Percentiles rank a stretch among this genome's conserved stretches.
phyloP scores from a whole-genome alignment of 2,888 invertebrate genomes.

The Ectemnius continuus region DNA sequence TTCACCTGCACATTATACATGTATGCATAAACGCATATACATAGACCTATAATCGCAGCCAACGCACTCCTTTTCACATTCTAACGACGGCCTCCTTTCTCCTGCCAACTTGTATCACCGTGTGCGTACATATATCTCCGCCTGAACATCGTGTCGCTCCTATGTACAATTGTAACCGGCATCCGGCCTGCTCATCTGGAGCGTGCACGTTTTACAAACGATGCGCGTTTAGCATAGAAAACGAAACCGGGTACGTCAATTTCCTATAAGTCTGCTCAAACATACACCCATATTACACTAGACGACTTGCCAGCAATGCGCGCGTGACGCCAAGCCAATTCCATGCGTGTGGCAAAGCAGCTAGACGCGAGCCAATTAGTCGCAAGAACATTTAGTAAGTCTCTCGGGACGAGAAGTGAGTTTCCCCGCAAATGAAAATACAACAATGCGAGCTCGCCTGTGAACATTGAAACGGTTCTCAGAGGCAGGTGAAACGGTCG shows the following conservation, averaged over 20 bases:
- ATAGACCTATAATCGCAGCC: constrained; percentile 53
- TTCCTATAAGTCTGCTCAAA: constrained; percentile 32
- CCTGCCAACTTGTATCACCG: constrained; percentile 16
- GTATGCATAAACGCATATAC: constrained; percentile 18
- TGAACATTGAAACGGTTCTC: neutral
- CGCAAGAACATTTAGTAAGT: too few relatives aligned
- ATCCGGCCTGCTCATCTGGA: neutral
- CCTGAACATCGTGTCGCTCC: constrained; percentile 7
- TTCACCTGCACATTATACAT: constrained; percentile 22
- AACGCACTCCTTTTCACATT: constrained; percentile 43
- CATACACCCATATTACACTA: constrained; percentile 30
- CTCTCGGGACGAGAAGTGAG: neutral
- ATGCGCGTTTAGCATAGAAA: neutral
- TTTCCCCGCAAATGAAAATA: neutral
- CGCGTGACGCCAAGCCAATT: constrained; percentile 55
- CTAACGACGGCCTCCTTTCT: neutral
- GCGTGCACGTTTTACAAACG: constrained; percentile 14
- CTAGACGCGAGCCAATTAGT: constrained; percentile 18
- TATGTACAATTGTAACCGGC: constrained; percentile 44
- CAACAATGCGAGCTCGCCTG: neutral
- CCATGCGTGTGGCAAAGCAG: constrained; percentile 42
- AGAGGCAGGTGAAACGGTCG: neutral
- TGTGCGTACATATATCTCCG: constrained; percentile 1
- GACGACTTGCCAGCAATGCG: constrained; percentile 28
- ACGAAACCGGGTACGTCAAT: constrained; percentile 5